phyloP scores from a whole-genome alignment of 2,797 vertebrate species.

The Luscinia luscinia region DNA sequence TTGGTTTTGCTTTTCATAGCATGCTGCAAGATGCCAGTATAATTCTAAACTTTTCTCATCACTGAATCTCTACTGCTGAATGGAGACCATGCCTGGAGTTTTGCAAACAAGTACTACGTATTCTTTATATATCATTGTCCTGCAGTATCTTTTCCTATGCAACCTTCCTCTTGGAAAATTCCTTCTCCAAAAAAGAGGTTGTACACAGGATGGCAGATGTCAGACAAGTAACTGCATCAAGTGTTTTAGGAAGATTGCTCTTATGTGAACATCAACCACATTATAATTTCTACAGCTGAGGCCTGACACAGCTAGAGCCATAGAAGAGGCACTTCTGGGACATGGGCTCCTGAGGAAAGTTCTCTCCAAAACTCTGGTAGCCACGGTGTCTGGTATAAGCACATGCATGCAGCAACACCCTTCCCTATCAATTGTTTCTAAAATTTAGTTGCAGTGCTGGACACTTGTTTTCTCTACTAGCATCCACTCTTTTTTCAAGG shows the following conservation, averaged over 20 bases:
- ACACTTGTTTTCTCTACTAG: neutral
- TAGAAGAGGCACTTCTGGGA: neutral
- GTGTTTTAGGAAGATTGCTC: neutral
- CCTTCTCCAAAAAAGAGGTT: neutral
- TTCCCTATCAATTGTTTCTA: neutral
- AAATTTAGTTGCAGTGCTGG: neutral
- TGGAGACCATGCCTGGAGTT: neutral
- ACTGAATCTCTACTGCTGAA: neutral
- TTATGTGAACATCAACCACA: neutral
- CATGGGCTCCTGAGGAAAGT: neutral
- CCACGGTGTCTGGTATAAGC: neutral
- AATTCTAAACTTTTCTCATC: neutral
- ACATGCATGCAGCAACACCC: neutral
- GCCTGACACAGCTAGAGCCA: neutral
- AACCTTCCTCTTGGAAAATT: neutral
- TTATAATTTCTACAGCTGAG: neutral
- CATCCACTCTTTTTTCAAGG: neutral
- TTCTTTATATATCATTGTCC: neutral
- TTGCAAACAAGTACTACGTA: neutral
- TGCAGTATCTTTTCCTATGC: accelerated
- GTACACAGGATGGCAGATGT: neutral
- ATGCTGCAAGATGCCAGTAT: neutral
- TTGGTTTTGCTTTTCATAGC: neutral
- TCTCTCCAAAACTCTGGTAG: neutral
- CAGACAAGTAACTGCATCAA: neutral